Evolutionary conservation across 2,797 vertebrate genomes (phyloP).

Genomic region (Rousettus madagascariensis): DNA sequence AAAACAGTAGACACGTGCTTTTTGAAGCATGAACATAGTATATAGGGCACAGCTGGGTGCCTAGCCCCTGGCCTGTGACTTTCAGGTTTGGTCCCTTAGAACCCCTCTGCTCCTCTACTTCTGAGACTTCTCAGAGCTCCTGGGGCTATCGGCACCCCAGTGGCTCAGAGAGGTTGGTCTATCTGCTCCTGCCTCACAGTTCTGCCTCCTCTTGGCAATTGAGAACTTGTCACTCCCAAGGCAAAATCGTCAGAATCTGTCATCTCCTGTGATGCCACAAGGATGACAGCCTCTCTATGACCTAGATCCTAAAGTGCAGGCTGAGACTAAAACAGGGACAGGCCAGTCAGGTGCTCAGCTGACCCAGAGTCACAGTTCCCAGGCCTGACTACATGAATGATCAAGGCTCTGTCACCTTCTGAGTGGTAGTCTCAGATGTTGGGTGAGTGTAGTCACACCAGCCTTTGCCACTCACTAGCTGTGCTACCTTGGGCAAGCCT

Average conservation of each 20-base stretch:
- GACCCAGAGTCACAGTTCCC: background rate
- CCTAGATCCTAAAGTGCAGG: background rate
- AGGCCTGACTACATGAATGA: background rate
- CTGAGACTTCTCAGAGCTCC: background rate
- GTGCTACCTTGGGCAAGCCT: background rate
- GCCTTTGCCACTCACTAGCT: background rate
- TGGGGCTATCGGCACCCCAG: too few species aligned
- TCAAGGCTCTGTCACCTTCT: background rate
- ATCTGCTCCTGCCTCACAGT: background rate
- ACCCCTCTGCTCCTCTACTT: background rate
- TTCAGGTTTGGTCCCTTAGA: background rate
- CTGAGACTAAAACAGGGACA: background rate
- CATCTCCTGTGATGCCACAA: slow-evolving; percentile 30
- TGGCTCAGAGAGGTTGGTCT: background rate
- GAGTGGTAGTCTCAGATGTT: background rate
- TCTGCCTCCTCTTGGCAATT: background rate
- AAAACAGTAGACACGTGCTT: background rate
- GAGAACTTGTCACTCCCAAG: background rate
- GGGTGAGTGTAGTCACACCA: background rate
- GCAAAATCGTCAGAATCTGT: background rate
- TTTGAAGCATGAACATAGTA: rapidly evolving
- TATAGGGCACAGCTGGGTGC: rapidly evolving
- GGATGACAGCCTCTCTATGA: background rate
- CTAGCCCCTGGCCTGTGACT: too few species aligned
- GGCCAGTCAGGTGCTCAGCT: background rate